Base-by-base conservation (phyloP, 1,140 invertebrate species). In the Vanessa atalanta region DNA sequence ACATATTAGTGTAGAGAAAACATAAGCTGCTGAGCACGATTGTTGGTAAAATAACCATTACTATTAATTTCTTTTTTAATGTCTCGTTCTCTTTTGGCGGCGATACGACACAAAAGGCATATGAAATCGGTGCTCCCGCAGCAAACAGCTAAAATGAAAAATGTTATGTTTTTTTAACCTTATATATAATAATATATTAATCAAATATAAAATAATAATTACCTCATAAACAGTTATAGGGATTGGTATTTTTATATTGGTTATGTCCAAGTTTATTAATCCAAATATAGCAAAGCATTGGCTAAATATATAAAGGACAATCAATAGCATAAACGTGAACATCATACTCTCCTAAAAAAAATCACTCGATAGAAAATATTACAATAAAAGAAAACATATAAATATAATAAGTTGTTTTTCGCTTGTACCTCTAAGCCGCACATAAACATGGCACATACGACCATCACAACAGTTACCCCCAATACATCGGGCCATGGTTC, bases 401-500 rank as follows among this genome's bases (percentile, higher is more conserved):
- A 47, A 51, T 51, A 37, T 77, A 79, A 84, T 13, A 60, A 26
- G 7, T 5, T 6, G 14, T 60, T 26, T 31, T 11, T 60, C 9
- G 13, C 1, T 31, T 14, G 23, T 87, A 95, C 95, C 93, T 96
- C 95, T 53, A 96, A 86, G 16, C 95, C 95, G 79, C 95, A 93
- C 94, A 95, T 95, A 79, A 95, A 95, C 93, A 96, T 94, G 65
- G 94, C 93, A 8, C 94, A 95, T 4, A 95, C 94, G 3, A 96
- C 91, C 79, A 95, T 93, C 4, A 95, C 94, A 14, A 95, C 95
- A 0, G 94, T 94, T 8, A 96, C 94, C n/a, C 95, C 95, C 20
- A 96, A 80, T 1, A 96, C 94, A 89, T 96, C 95, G 60, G 95
- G 95, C 94, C 95, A 95, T 6, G 95, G 95, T 83, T 95, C 95